Conservation (phyloP, 2,113 vertebrate genomes). For the Pomatorhinus ruficollis region DNA sequence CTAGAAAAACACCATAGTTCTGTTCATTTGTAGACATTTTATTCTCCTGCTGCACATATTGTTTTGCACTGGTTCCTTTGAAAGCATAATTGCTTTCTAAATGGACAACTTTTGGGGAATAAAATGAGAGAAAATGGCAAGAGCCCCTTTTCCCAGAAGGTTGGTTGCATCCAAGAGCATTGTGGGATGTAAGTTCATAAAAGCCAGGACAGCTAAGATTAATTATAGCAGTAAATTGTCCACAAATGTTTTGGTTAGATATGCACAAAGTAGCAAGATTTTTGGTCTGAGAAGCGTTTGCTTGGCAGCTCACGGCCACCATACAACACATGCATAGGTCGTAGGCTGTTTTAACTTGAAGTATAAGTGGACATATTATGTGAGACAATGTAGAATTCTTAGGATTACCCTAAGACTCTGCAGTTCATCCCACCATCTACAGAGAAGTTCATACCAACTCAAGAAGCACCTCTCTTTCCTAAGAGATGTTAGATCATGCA, state of each 20-base stretch:
- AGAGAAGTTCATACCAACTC: not conserved
- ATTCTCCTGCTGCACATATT: not conserved
- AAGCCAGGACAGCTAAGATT: conserved; percentile 30
- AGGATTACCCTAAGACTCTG: not conserved
- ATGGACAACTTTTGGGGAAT: not conserved
- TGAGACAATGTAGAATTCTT: not conserved
- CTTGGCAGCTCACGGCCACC: not conserved
- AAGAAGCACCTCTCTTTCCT: not conserved
- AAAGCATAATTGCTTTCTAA: not conserved
- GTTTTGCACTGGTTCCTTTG: not conserved
- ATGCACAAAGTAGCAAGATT: not conserved
- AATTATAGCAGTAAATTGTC: conserved; percentile 13
- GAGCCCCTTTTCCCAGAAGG: not conserved
- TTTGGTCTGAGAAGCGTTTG: not conserved
- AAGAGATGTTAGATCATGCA: not conserved
- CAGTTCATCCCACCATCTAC: not conserved
- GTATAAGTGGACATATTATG: not conserved
- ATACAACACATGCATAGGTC: not conserved
- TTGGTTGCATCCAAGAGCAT: not conserved
- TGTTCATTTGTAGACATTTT: not conserved
- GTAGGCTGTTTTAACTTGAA: not conserved
- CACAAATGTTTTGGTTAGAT: conserved; percentile 11
- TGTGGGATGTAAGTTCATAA: conserved; percentile 17
- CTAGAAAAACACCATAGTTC: not conserved
- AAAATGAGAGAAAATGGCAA: not conserved